Conservation (phyloP, 2,888 invertebrate species). For the Clunio marinus region DNA sequence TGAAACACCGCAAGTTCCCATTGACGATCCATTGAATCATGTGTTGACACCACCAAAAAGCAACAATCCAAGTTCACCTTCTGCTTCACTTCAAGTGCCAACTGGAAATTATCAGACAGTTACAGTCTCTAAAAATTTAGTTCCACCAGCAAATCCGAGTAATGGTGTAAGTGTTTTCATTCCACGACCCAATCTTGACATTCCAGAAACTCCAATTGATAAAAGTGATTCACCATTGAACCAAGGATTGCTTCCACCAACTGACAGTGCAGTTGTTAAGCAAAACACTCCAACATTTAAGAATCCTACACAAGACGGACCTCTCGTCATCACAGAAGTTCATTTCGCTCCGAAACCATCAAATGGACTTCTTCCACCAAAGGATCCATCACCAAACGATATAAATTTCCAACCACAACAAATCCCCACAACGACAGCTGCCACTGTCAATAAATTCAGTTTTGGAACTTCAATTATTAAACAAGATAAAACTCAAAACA, state of each 20-base stretch:
- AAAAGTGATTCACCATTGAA: neutral
- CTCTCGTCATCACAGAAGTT: constrained; percentile 25
- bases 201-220: constrained; percentile 8
- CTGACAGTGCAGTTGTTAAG: too few relatives aligned
- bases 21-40: constrained; percentile 19
- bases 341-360: constrained; percentile 28
- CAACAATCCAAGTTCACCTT: neutral
- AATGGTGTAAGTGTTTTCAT: neutral
- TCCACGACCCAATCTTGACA: constrained; percentile 16
- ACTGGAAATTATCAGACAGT: too few relatives aligned
- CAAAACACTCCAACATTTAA: neutral
- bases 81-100: neutral
- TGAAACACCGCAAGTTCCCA: constrained; percentile 14
- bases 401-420: neutral
- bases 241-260: constrained; percentile 29
- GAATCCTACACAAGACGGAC: neutral
- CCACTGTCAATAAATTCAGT: neutral
- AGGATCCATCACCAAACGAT: constrained; percentile 7
- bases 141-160: neutral
- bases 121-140: neutral
- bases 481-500: neutral
- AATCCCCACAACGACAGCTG: neutral
- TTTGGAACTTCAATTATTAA: neutral
- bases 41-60: neutral
- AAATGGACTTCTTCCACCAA: constrained; percentile 25